Evolutionary conservation across 2,888 invertebrate genomes (phyloP).

Genomic region (Lysandra bellargus): DNA sequence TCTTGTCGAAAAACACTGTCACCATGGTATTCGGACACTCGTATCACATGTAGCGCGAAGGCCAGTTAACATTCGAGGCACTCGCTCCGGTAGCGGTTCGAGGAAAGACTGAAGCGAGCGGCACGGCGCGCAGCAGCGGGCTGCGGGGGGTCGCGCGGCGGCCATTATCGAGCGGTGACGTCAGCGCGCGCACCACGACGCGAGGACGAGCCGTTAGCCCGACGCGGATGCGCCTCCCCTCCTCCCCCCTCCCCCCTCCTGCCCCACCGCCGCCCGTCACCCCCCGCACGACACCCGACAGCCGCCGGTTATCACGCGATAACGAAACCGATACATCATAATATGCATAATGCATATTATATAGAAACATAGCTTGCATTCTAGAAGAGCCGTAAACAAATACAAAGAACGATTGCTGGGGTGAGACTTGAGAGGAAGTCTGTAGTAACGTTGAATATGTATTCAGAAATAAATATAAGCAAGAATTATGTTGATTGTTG

Average conservation of each 20-base stretch:
- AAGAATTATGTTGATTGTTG: background rate
- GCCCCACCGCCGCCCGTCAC: slow-evolving; percentile 42
- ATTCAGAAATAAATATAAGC: background rate
- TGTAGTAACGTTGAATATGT: background rate
- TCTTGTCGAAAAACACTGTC: slow-evolving; percentile 68
- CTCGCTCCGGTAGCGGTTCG: slow-evolving; percentile 60
- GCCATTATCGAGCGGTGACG: slow-evolving; percentile 81
- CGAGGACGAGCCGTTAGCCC: slow-evolving; percentile 75
- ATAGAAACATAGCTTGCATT: slow-evolving; percentile 1
- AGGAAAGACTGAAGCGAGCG: slow-evolving; percentile 67
- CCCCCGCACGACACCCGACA: slow-evolving; percentile 44
- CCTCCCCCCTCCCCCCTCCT: slow-evolving; percentile 46
- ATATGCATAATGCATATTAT: slow-evolving; percentile 16
- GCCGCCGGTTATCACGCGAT: slow-evolving; percentile 58
- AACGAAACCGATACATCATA: slow-evolving; percentile 50
- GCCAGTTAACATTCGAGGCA: slow-evolving; percentile 50
- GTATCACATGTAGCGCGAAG: slow-evolving; percentile 66
- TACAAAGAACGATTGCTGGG: background rate
- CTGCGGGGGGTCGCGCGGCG: slow-evolving; percentile 56
- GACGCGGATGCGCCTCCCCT: slow-evolving; percentile 69
- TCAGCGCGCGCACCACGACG: slow-evolving; percentile 78
- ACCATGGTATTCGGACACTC: slow-evolving; percentile 72
- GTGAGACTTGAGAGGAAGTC: background rate
- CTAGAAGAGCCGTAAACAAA: slow-evolving; percentile 22
- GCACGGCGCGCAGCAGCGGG: slow-evolving; percentile 48